Evolutionary conservation across 1,140 invertebrate species (phyloP), one percentile per base, ranked within the genome.

Genomic region (Formica exsecta): DNA sequence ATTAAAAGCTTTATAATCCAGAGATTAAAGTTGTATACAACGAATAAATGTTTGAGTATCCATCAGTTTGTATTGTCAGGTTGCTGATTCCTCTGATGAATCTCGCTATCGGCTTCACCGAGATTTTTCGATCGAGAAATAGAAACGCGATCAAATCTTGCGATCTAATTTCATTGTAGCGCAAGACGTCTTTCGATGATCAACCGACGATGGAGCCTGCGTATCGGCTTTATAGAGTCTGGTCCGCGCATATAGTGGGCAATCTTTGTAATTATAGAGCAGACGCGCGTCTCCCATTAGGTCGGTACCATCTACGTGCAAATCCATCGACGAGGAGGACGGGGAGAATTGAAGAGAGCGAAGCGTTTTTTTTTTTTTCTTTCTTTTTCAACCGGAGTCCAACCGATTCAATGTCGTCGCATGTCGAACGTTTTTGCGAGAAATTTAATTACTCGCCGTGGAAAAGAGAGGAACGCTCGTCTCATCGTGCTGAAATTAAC

Each of bases 181-280:
- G 29, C 13, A 8, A 48, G n/a, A 22, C 64, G 51, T 51, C 54
- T 44, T 13, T 16, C 38, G 38, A 62, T n/a, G 83, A 81, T 81
- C 85, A 48, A 25, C 64, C 76, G 38, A 32, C 85, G 51, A 57
- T 41, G 11, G 85, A 81, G 16, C 19, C 73, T 59, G 57, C 85
- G 85, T 79, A 88, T 89, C 89, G 90, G 81, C 76, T 73, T 62
- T 91, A 29, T 64, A 86, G 79, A 81, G 48, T 70, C 73, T 41
- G 85, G 89, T 73, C 89, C 87, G 92, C 89, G 91, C 88, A 51
- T 86, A 92, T 91, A 92, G 89, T 90, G 90, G 93, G 89, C 93
- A 95, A 95, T 95, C 94, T 95, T 94, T 94, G 93, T 95, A 95
- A 95, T 95, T 95, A 95, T 93, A 95, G 94, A 94, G 85, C 91